These are phyloP conservation scores for Mormoops blainvillei DNA, from an alignment of 2,113 vertebrate species.

Conservation along the genomic window DNA sequence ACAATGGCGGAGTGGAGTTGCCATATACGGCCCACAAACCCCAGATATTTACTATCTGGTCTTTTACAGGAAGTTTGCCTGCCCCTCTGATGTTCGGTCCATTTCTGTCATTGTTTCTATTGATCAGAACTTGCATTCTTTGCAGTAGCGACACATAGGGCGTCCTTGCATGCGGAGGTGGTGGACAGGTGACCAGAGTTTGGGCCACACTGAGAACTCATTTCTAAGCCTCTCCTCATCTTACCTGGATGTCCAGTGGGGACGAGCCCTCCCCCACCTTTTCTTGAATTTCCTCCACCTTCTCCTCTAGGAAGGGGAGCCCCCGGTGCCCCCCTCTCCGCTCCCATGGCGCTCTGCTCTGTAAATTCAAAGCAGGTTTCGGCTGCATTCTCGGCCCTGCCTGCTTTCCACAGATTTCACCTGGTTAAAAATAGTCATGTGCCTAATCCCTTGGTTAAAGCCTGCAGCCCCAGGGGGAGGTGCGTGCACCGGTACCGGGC, in stretches of 20 bases:
- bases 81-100: no score
- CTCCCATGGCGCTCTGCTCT: slow-evolving; percentile 60
- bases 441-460: slow-evolving; percentile 73
- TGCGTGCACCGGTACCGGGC: slow-evolving; percentile 71
- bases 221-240: background rate
- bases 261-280: background rate
- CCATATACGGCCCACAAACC: background rate
- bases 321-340: background rate
- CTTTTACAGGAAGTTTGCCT: background rate
- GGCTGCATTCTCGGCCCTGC: slow-evolving; percentile 66
- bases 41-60: background rate
- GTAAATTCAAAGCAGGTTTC: slow-evolving; percentile 74
- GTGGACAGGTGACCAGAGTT: background rate
- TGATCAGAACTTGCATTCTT: background rate
- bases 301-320: background rate
- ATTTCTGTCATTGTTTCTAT: background rate
- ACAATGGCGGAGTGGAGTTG: background rate
- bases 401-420: slow-evolving; percentile 74
- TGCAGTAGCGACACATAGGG: background rate
- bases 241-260: background rate
- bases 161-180: background rate
- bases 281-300: background rate
- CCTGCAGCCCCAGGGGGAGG: slow-evolving; percentile 70
- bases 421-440: slow-evolving; percentile 75
- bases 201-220: background rate